A percentile compares a stretch with the other conserved stretches of the same genome.
These are phyloP conservation scores for Siniperca knerii DNA, from an alignment of 2,113 vertebrate species.

Conservation along the genomic window DNA sequence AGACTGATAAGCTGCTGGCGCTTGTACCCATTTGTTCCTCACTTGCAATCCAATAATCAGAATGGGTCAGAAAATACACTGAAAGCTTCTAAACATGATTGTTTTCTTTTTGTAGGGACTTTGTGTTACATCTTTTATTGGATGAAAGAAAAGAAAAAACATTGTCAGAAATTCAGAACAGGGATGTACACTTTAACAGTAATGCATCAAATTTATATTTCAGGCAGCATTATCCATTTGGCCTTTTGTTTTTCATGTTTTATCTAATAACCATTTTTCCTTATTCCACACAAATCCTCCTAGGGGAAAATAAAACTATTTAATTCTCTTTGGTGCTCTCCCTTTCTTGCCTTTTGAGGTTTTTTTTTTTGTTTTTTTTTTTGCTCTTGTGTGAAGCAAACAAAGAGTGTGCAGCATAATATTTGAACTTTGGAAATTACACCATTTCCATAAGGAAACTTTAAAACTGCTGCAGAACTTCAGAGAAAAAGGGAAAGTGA, in stretches of 20 bases:
- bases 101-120: background rate
- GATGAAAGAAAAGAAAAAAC: background rate
- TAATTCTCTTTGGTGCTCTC: background rate
- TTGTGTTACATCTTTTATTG: background rate
- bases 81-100: background rate
- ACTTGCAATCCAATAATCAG: background rate
- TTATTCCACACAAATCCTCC: constrained; percentile 31
- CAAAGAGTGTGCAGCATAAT: constrained; percentile 6
- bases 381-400: background rate
- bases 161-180: constrained; percentile 10
- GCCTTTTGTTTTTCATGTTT: constrained; percentile 36
- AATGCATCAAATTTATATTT: constrained; percentile 38
- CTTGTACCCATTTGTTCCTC: background rate
- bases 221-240: constrained; percentile 30
- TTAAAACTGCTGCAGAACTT: constrained; percentile 31
- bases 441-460: constrained; percentile 25
- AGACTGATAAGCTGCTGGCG: background rate
- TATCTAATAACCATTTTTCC: constrained; percentile 16
- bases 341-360: constrained; percentile 31
- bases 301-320: constrained; percentile 17
- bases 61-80: background rate
- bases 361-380: background rate
- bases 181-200: constrained; percentile 25
- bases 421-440: constrained; percentile 29
- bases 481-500: constrained; percentile 6